phyloP scores from a whole-genome alignment of 2,113 vertebrate species.

The Desmodus rotundus region DNA sequence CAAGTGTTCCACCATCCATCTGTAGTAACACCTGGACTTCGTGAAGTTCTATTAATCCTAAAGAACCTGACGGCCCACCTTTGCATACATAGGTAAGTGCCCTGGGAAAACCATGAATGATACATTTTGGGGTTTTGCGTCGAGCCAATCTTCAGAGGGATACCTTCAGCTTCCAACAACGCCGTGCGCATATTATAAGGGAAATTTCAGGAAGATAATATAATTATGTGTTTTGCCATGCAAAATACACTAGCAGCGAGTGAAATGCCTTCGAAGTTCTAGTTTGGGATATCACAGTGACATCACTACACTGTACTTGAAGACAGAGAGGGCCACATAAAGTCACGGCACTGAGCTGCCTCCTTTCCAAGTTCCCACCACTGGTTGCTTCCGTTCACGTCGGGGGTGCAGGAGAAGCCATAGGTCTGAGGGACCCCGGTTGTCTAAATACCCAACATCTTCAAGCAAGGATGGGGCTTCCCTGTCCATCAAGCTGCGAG shows the following conservation, averaged over 20 bases:
- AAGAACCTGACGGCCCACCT: background rate
- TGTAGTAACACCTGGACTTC: background rate
- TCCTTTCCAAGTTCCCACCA: background rate
- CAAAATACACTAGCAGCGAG: background rate
- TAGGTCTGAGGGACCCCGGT: background rate
- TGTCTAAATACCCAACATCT: background rate
- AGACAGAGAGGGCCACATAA: background rate
- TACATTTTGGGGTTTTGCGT: too few relatives aligned
- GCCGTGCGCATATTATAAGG: fast-evolving
- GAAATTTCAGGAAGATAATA: background rate
- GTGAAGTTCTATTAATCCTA: background rate
- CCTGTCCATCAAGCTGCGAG: background rate
- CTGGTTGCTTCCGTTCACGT: background rate
- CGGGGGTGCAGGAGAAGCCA: background rate
- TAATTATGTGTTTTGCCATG: background rate
- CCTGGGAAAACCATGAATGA: background rate
- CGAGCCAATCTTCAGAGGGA: background rate
- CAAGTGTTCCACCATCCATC: background rate
- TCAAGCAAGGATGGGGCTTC: background rate
- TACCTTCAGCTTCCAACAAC: background rate
- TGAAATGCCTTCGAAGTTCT: background rate
- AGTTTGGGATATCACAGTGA: background rate
- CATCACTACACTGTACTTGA: background rate
- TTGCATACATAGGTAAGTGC: background rate
- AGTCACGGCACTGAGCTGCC: fast-evolving